phyloP scores from a whole-genome alignment of 2,113 vertebrate species.

The Malurus cyaneus region DNA sequence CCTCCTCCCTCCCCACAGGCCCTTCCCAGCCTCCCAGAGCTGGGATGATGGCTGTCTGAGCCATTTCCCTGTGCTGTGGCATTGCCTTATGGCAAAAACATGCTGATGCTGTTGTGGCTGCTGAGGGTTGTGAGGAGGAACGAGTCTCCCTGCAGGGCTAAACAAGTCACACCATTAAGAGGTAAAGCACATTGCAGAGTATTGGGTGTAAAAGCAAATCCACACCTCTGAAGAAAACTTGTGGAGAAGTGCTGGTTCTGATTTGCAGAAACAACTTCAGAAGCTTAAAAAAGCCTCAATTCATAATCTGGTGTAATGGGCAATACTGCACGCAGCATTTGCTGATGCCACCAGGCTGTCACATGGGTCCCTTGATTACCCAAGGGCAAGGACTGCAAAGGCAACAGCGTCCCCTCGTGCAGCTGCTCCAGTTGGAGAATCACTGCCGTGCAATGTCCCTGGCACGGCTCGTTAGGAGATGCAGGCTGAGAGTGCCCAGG shows the following conservation, averaged over 20 bases:
- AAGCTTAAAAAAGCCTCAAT: not conserved
- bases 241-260: not conserved
- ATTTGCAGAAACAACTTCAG: not conserved
- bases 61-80: not conserved
- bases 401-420: not conserved
- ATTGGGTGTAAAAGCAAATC: not conserved
- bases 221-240: not conserved
- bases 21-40: not conserved
- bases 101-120: not conserved
- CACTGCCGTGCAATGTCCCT: fast-evolving
- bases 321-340: not conserved
- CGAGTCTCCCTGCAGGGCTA: not conserved
- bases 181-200: not conserved
- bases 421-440: not conserved
- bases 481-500: not conserved
- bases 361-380: not conserved
- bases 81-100: not conserved
- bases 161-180: not conserved
- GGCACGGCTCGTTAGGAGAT: not conserved
- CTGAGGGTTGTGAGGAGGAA: not conserved
- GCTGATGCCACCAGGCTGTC: not conserved
- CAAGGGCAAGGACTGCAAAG: not conserved
- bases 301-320: not conserved
- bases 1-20: not conserved
- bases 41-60: not conserved